These are phyloP conservation scores for Callosobruchus maculatus DNA, from an alignment of 2,888 invertebrate genomes.

Conservation along the genomic window DNA sequence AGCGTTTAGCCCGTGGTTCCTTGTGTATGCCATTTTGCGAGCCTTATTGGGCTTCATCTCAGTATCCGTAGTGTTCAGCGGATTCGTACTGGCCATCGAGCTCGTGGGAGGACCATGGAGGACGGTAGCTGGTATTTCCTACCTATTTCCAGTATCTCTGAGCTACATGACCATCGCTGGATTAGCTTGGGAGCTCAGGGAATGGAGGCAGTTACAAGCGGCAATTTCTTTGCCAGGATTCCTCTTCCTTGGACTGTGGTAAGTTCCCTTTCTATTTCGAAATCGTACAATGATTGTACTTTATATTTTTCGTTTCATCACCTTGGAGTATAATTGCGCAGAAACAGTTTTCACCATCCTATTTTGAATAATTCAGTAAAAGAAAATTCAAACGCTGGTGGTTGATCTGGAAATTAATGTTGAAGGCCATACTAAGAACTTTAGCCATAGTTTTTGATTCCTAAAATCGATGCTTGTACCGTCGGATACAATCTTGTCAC, in stretches of 20 bases:
- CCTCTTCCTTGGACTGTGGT: constrained; percentile 65
- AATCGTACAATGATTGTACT: too few species aligned
- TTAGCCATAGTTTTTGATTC: too few species aligned
- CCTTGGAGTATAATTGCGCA: too few species aligned
- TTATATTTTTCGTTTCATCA: too few species aligned
- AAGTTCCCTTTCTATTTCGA: too few species aligned
- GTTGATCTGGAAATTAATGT: too few species aligned
- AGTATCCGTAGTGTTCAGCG: constrained; percentile 79
- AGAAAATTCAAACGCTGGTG: too few species aligned
- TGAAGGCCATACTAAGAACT: too few species aligned
- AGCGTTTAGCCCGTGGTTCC: constrained; percentile 67
- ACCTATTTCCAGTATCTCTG: constrained; percentile 73
- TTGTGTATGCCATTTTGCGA: constrained; percentile 66
- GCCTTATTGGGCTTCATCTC: constrained; percentile 71
- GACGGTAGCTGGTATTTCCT: constrained; percentile 75
- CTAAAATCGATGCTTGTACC: too few species aligned
- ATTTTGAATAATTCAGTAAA: too few species aligned
- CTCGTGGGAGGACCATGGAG: constrained; percentile 77
- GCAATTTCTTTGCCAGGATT: constrained; percentile 71
- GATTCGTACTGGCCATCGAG: constrained; percentile 75
- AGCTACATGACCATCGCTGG: constrained; percentile 72
- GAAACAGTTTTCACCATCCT: too few species aligned
- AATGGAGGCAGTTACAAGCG: constrained; percentile 70
- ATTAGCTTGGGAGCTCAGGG: constrained; percentile 65
- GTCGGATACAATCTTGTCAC: too few species aligned